Evolutionary conservation across 2,113 vertebrate genomes (phyloP).

Genomic region (Illadopsis cleaveri): DNA sequence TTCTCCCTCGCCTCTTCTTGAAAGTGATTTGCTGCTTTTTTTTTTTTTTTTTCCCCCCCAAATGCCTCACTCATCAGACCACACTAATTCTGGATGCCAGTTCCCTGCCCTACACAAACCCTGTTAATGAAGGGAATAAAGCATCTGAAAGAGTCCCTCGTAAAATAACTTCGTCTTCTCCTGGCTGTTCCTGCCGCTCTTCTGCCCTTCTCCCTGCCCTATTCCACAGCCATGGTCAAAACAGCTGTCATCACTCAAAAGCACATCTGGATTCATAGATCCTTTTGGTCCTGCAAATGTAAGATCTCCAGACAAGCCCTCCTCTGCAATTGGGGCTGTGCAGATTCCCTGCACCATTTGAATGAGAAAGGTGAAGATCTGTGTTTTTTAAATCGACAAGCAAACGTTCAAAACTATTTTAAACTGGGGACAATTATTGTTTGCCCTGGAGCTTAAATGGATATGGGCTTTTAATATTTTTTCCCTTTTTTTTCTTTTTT

Average conservation of each 20-base stretch:
- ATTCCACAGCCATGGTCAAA: neutral
- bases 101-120: neutral
- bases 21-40: neutral
- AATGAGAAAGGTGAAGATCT: slow-evolving; percentile 12
- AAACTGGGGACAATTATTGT: neutral
- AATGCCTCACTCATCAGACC: neutral
- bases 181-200: neutral
- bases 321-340: neutral
- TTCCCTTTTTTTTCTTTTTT: neutral
- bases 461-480: neutral
- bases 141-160: neutral
- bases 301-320: neutral
- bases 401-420: slow-evolving; percentile 5
- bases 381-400: neutral
- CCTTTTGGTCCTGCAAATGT: neutral
- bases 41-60: neutral
- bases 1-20: neutral
- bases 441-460: slow-evolving; percentile 41
- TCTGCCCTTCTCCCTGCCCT: neutral
- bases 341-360: neutral
- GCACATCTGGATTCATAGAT: neutral
- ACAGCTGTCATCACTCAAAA: neutral
- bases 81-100: neutral
- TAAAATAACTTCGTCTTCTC: neutral
- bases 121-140: neutral